Percentiles rank a stretch among this genome's conserved stretches.
These are phyloP conservation scores for Crematogaster levior DNA, from an alignment of 2,888 invertebrate species.

Conservation along the genomic window DNA sequence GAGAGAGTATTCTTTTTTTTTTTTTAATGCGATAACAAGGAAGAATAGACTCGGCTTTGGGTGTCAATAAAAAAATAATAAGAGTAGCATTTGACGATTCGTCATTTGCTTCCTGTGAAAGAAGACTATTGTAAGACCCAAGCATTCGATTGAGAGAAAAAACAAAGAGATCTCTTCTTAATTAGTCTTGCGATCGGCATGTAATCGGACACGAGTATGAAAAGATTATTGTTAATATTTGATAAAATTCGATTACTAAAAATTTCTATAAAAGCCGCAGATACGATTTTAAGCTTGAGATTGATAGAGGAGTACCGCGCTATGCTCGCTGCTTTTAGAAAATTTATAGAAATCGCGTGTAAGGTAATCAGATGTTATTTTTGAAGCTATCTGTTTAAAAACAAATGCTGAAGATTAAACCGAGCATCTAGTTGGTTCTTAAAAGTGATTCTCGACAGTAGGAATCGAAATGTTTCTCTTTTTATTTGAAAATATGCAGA, in stretches of 20 bases:
- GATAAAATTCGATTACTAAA: not conserved
- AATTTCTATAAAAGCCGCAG: not conserved
- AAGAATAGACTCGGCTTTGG: not conserved
- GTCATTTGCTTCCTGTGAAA: not conserved
- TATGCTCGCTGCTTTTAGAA: not conserved
- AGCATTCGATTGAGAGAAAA: not conserved
- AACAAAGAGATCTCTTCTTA: not conserved
- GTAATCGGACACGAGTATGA: not conserved
- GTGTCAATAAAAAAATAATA: not conserved
- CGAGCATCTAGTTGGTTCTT: not conserved
- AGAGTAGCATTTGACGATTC: not conserved
- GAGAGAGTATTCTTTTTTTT: not conserved
- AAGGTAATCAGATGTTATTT: not conserved
- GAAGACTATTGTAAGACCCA: not conserved
- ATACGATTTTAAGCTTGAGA: not conserved
- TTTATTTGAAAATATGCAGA: not conserved
- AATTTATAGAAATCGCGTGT: not conserved
- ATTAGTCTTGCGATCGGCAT: not conserved
- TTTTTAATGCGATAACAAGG: not conserved
- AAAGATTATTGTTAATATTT: not conserved
- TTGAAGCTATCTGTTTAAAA: not conserved
- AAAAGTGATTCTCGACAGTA: not conserved
- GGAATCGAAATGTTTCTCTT: not conserved
- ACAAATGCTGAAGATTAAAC: not conserved
- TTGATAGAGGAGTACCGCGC: not conserved